Evolutionary conservation across 2,888 invertebrate species (phyloP).

Genomic region (Orthosia incerta): DNA sequence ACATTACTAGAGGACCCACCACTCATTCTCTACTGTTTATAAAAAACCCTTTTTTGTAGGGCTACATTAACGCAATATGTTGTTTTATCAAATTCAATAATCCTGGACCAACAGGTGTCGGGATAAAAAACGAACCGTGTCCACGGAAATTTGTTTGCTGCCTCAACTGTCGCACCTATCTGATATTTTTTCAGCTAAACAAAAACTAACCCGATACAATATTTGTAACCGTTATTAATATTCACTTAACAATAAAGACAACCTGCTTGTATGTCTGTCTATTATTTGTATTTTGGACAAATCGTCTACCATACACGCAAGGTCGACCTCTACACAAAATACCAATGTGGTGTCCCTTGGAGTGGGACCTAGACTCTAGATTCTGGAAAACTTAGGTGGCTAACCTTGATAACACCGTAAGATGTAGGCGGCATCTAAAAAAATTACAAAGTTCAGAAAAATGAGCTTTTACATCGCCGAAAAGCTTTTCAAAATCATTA

Average conservation of each 20-base stretch:
- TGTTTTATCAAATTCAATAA: constrained; percentile 83
- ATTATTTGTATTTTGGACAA: constrained; percentile 5
- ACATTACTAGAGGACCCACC: constrained; percentile 44
- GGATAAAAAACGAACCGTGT: constrained; percentile 83
- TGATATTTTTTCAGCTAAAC: constrained; percentile 77
- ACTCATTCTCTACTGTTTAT: constrained; percentile 58
- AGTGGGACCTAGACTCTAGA: neutral
- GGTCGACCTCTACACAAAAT: neutral
- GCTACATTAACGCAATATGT: constrained; percentile 74
- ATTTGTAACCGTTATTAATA: constrained; percentile 72
- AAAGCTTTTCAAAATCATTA: neutral
- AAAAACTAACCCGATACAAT: constrained; percentile 74
- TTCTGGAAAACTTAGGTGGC: neutral
- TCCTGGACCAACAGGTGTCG: constrained; percentile 84
- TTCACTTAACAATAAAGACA: constrained; percentile 43
- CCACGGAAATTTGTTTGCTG: constrained; percentile 83
- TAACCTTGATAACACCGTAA: neutral
- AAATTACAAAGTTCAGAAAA: neutral
- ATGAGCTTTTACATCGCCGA: neutral
- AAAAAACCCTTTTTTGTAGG: constrained; percentile 67
- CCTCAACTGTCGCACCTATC: constrained; percentile 88
- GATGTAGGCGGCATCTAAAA: too few relatives aligned
- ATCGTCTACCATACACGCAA: neutral
- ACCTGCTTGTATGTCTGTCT: constrained; percentile 27
- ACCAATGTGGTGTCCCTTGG: neutral